Base-by-base conservation (phyloP, 2,888 invertebrate genomes). In the Melanostoma scalare region DNA sequence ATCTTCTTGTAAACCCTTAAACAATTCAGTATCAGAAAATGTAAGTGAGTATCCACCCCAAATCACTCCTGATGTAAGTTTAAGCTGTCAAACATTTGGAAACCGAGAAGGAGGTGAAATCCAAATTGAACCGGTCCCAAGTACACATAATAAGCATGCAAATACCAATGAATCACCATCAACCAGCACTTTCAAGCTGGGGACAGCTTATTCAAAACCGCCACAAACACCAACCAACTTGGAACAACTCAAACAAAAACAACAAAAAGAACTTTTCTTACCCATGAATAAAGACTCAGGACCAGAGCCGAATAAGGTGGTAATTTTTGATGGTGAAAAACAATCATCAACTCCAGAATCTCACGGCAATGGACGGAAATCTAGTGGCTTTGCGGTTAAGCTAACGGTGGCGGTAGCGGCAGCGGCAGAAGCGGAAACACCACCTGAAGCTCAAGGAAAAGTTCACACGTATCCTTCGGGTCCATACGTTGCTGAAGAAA, bases 361-460 rank as follows among this genome's bases (percentile, higher is more conserved):
- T 55, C 52, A 42, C 9, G 10, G 44, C 30, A 36, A 35, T 46
- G 60, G n/a, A 44, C n/a, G 67, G 48, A 48, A 76, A 53, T 56
- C 71, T 55, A 67, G 76, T 72, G 72, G 80, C 60, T 72, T 68
- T 78, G 72, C n/a, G 61, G 82, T 9, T 20, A 67, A 55, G 33
- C 67, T 38, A 52, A 73, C 55, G 50, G 36, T 20, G 20, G 20
- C 0, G 20, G 20, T 1, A 20, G 20, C 20, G 20, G 20, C 20
- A 20, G 20, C 20, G 20, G 20, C 20, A 20, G 42, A 8, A 42
- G 33, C 36, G 44, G 50, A 67, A 68, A 42, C 48, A 48, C 44
- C 73, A 82, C 77, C 78, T 82, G 77, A 73, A 77, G 73, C 78
- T 73, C 73, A 73, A 69, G 78, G 68, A 73, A 56, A 82, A 67